Evolutionary conservation across 2,113 vertebrate species (phyloP), one percentile per base, ranked within the genome.

Genomic region (Vicugna pacos): DNA sequence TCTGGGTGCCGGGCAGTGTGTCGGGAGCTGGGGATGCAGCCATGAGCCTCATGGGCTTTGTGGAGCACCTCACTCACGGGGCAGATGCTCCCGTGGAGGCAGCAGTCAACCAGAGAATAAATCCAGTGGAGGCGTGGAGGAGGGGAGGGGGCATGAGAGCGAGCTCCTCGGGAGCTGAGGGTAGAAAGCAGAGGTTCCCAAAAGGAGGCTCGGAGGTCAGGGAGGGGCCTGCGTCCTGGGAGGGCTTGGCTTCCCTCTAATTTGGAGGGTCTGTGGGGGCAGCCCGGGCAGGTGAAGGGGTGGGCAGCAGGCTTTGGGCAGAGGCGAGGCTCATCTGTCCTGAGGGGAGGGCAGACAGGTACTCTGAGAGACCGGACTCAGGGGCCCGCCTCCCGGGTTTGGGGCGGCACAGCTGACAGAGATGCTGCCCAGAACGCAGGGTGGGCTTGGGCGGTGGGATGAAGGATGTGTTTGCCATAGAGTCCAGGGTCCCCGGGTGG

Each of bases 401-500:
- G 17, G 50, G 38, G 69, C 22, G 14, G 64, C 42, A 30, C 11
- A 1, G 0, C 65, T 3, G 32, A n/a, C 12, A 48, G 69, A 46
- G n/a, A 24, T 4, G 46, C 52, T 5, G 73, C 38, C 38, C 38
- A 42, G 38, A 42, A 42, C 38, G 38, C 30, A 56, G 56, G 6
- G 46, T 19, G 56, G 58, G 65, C 6, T 50, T 46, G 17, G 81
- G 54, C 54, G 5, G 4, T 42, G 30, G 42, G 17, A 14, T 4
- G 8, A 3, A 5, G 22, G 0, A 8, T 0, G 26, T 0, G 0
- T 11, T 50, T 60, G 20, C 62, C 28, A 2, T 2, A 6, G 52
- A 30, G 11, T 7, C 46, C 3, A 28, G 1, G 20, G 8, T 12
- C 64, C 48, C 46, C n/a, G 2, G 8, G 8, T 24, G 42, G 67